Base-by-base conservation (phyloP, 2,113 vertebrate genomes). In the Microcebus griseorufus region DNA sequence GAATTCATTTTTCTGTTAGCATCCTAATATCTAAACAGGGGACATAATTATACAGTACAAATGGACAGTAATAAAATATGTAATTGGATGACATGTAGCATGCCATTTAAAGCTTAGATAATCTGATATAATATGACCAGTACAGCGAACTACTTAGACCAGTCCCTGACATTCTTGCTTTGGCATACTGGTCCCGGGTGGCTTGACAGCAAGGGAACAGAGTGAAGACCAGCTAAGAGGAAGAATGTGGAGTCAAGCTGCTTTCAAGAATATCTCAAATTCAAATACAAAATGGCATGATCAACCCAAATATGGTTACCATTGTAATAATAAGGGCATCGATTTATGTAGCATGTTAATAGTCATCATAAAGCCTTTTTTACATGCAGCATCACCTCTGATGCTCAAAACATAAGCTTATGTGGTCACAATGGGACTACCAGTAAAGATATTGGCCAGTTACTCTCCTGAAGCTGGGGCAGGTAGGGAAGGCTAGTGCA, bases 261-360 rank as follows among this genome's bases (percentile, higher is more conserved):
- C 76, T 22, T 94, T 65, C 9, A 75, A 92, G 93, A 95, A 13
- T 22, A 73, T 87, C 70, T 88, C 55, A 84, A 92, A 95, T 73
- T 72, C 73, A 85, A 72, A 67, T 55, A 42, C 20, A 70, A 81
- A 67, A 34, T 81, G 23, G 48, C 37, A 76, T 75, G 34, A 62
- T 29, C 62, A 81, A 58, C 58, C n/a, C 14, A 69, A 51, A 32
- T 79, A 69, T 87, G 34, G 58, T 45, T 23, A 45, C 42, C 14
- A 6, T 53, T 6, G 13, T 53, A 60, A 48, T 55, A 92, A 39
- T 34, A 72, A 20, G 45, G 29, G 1, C 27, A 64, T 80, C 8
- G 3, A 29, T 88, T 78, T 76, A 32, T 76, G 42, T 69, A 76
- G 48, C 27, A 23, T 13, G 16, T 58, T 81, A 69, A 76, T 67